These are phyloP conservation scores for Dicrurus megarhynchus DNA, from an alignment of 2,113 vertebrate genomes.

Conservation along the genomic window DNA sequence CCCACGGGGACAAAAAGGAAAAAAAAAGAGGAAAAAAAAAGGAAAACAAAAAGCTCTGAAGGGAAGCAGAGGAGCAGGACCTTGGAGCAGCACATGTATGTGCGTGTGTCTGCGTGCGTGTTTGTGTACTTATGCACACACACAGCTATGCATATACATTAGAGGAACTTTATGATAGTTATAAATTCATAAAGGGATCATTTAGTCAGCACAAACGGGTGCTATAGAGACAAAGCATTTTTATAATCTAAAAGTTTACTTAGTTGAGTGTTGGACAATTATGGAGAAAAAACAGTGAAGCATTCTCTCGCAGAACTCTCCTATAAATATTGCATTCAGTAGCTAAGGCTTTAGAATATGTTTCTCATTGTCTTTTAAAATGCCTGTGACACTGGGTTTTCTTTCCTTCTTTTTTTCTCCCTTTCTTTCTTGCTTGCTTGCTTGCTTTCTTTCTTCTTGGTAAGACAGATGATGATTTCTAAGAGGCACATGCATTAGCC, in stretches of 20 bases:
- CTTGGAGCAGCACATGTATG: constrained; percentile 57
- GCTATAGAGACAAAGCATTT: constrained; percentile 56
- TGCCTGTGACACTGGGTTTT: constrained; percentile 70
- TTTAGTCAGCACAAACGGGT: constrained; percentile 73
- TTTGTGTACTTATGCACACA: constrained; percentile 34
- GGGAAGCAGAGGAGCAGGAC: constrained; percentile 48
- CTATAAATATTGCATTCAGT: constrained; percentile 70
- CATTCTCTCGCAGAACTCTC: constrained; percentile 61
- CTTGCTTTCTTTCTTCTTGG: constrained; percentile 23
- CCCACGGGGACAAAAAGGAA: neutral
- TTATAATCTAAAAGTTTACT: constrained; percentile 69
- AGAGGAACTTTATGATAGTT: constrained; percentile 66
- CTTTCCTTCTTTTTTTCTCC: neutral
- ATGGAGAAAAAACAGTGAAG: constrained; percentile 39
- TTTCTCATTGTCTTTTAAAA: constrained; percentile 72
- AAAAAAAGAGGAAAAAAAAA: neutral
- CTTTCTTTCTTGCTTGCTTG: neutral
- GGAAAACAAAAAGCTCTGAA: constrained; percentile 62
- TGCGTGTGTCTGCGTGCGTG: constrained; percentile 43
- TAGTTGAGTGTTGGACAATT: constrained; percentile 65
- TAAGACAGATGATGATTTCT: constrained; percentile 72
- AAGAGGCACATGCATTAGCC: constrained; percentile 69
- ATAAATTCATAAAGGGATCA: constrained; percentile 59
- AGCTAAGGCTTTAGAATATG: constrained; percentile 70
- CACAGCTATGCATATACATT: constrained; percentile 42